A percentile compares a stretch with the other conserved stretches of the same genome.
phyloP scores from a whole-genome alignment of 2,888 invertebrate species.

The Euzetes globulus region DNA sequence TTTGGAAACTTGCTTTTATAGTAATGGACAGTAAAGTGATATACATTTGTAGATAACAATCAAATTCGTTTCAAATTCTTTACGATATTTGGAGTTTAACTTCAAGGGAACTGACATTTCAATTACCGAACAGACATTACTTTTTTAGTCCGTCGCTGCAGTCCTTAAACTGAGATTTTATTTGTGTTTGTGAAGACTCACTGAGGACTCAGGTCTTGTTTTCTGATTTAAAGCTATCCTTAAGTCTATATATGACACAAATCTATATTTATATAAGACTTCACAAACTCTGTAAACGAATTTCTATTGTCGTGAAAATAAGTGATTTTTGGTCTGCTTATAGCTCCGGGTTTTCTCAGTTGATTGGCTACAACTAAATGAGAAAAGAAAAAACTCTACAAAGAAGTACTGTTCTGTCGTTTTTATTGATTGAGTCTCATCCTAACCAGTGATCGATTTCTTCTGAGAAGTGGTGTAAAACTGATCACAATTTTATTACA shows the following conservation, averaged over 20 bases:
- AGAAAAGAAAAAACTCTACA: not conserved
- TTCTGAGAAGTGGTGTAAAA: not conserved
- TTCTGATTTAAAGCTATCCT: not conserved
- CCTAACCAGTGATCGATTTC: conserved; percentile 11
- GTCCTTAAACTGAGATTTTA: not conserved
- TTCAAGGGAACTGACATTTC: not conserved
- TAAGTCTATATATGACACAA: not conserved
- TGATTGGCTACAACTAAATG: conserved; percentile 20
- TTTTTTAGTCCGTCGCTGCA: not conserved
- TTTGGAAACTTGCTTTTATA: too few species aligned
- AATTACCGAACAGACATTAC: not conserved
- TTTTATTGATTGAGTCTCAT: not conserved
- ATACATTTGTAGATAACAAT: not conserved
- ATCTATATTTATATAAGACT: conserved; percentile 22
- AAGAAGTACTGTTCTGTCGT: not conserved
- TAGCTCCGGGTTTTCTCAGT: conserved; percentile 23
- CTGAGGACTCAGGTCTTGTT: not conserved
- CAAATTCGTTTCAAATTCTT: not conserved
- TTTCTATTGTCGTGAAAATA: conserved; percentile 21
- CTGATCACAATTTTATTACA: conserved; percentile 23
- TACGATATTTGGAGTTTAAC: not conserved
- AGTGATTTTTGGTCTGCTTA: conserved; percentile 12
- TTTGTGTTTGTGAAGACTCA: not conserved
- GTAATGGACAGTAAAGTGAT: not conserved
- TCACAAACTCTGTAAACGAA: not conserved